phyloP scores from a whole-genome alignment of 2,797 vertebrate species.

The Sebastes melanostomus region DNA sequence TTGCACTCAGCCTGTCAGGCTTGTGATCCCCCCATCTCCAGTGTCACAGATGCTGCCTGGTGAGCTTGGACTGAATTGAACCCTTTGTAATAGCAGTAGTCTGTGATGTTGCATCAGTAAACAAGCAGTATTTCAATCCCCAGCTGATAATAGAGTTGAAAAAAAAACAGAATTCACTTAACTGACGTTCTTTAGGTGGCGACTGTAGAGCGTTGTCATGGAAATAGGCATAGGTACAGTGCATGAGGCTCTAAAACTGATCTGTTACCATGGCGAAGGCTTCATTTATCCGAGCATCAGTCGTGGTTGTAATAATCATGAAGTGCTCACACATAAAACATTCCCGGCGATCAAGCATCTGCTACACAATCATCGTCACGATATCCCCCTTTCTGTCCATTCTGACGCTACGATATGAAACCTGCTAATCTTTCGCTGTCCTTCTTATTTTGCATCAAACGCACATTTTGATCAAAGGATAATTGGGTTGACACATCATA shows the following conservation, averaged over 20 bases:
- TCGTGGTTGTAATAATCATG: conserved; percentile 36
- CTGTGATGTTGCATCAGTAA: background rate
- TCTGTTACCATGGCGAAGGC: conserved; percentile 60
- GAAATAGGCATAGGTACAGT: conserved; percentile 41
- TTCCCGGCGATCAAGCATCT: conserved; percentile 30
- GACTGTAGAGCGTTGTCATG: conserved; percentile 41
- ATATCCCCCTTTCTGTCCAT: conserved; percentile 8
- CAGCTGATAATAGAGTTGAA: background rate
- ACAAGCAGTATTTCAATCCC: background rate
- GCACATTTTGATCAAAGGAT: conserved; percentile 56
- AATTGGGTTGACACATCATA: conserved; percentile 48
- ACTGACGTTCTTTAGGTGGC: background rate
- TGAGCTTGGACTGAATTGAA: conserved; percentile 38
- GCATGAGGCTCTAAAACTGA: conserved; percentile 26
- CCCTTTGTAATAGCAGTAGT: background rate
- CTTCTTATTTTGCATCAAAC: conserved; percentile 48
- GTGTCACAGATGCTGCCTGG: conserved; percentile 33
- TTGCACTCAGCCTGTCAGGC: background rate
- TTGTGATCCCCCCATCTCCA: background rate
- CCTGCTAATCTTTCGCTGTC: conserved; percentile 21
- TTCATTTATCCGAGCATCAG: conserved; percentile 21
- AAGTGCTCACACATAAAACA: conserved; percentile 25
- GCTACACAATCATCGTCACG: background rate
- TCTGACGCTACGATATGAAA: conserved; percentile 3
- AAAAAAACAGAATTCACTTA: background rate